Base-by-base conservation (phyloP, 2,888 invertebrate genomes). In the Cerastis rubricosa region DNA sequence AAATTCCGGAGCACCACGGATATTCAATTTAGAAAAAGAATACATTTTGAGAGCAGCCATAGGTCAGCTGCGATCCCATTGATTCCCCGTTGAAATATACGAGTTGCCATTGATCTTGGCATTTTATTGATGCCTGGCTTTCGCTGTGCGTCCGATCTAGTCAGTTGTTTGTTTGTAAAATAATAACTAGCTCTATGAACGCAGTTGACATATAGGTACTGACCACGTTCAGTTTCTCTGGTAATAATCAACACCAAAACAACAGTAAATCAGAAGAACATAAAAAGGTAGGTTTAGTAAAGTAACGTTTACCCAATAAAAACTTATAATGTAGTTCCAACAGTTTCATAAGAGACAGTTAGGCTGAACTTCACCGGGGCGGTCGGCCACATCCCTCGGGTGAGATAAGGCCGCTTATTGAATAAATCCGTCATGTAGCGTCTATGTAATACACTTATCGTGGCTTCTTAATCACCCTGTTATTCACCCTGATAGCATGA, bases 21-120 rank as follows among this genome's bases (percentile, higher is more conserved):
- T 65, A 73, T 71, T 76, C 72, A 81, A 85, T 85, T 81, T 74
- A 72, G 68, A 73, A 71, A 76, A 85, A 81, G 47, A 85, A 75
- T 65, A 76, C 68, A 77, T 71, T 71, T 72, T 25, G 61, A 47
- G 80, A 68, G 45, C 63, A 73, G 45, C 77, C 74, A 11, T 71
- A 66, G 65, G 82, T 76, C 71, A 40, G 71, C 29, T 40, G 6
- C 63, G 73, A 74, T 59, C 57, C 74, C 83, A 82, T 85, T 85
- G 83, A 85, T 71, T 68, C 70, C 59, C 12, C 25, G 25, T 51
- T 76, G 71, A 84, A 68, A 81, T 69, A 85, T 85, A 67, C 64
- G 85, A 73, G 51, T 45, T 49, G 14, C 68, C 57, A 85, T 83
- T 64, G 68, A 72, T 77, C 65, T 66, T 54, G 85, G 57, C 83